Conservation (phyloP, 2,888 invertebrate genomes). For the Diloba caeruleocephala region DNA sequence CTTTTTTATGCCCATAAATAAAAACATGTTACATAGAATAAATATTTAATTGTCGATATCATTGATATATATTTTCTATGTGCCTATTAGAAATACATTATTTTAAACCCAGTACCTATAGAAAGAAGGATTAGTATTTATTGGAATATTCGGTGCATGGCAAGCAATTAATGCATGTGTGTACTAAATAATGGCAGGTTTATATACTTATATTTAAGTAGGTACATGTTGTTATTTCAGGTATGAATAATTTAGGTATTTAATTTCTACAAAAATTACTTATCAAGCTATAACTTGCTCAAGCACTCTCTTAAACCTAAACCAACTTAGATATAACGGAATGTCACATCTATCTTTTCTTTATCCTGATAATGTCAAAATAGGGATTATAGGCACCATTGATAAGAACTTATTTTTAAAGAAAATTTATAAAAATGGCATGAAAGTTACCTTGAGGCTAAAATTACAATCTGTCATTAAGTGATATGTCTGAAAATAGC, state of each 20-base stretch:
- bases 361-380: constrained; percentile 62
- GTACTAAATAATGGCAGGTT: too few relatives aligned
- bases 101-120: too few relatives aligned
- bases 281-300: constrained; percentile 29
- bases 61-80: too few relatives aligned
- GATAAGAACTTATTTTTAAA: constrained; percentile 47
- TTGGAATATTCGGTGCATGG: too few relatives aligned
- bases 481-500: constrained; percentile 38
- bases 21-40: too few relatives aligned
- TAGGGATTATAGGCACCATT: constrained; percentile 47
- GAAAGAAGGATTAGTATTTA: too few relatives aligned
- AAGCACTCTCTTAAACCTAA: constrained; percentile 45
- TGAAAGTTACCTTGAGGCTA: constrained; percentile 26
- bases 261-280: neutral
- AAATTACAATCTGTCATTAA: constrained; percentile 52
- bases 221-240: too few relatives aligned
- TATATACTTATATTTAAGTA: too few relatives aligned
- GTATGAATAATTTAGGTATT: neutral
- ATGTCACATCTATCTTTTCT: constrained; percentile 65
- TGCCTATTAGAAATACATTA: too few relatives aligned
- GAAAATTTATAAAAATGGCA: constrained; percentile 31
- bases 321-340: constrained; percentile 43
- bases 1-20: too few relatives aligned
- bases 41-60: too few relatives aligned
- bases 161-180: too few relatives aligned